Base-by-base conservation (phyloP, 2,888 invertebrate species). In the Rhagium mordax region DNA sequence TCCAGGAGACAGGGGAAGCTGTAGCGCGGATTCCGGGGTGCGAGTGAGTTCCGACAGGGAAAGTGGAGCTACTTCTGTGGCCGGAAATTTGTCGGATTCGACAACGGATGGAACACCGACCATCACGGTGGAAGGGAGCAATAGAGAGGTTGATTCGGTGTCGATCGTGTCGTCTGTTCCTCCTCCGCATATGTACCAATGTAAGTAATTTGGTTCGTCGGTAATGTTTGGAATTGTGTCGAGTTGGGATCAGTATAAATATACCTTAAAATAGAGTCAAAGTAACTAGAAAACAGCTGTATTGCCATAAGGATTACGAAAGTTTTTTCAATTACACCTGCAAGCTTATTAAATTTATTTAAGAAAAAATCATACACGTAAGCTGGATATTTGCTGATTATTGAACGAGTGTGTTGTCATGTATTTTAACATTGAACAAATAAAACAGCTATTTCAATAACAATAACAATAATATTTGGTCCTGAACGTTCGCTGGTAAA, bases 1-100 rank as follows among this genome's bases (percentile, higher is more conserved):
- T 83, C 90, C 90, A 0, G 92, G 92, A 0, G 95, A 95, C 85
- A 89, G 95, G 51, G 95, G 95, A 75, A 95, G 95, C 83, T 95
- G 95, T 88, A 95, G 95, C 83, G 95, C 95, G 13, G 96, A 96
- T 87, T 95, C 95, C 21, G 96, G 95, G 4, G 94, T 96, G 16
- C 90, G 96, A 83, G 93, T 94, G 85, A 95, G 94, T 87, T 95
- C 95, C 82, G 96, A 96, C 85, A 89, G 93, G 33, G 94, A 94
- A 83, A 93, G 93, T 81, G 94, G 94, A 13, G 95, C 95, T 2
- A 95, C 95, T 61, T 94, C 94, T 74, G 94, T 94, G 81, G 94
- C 95, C 29, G 94, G 94, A n/a, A 94, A 94, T 87, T 89, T 94
- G 57, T 94, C 94, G 0, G 94, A 94, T 86, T 94, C 94, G 4